A percentile compares a stretch with the other conserved stretches of the same genome.
Evolutionary conservation across 1,140 invertebrate species (phyloP).

Genomic region (Scaptomyza hsui): DNA sequence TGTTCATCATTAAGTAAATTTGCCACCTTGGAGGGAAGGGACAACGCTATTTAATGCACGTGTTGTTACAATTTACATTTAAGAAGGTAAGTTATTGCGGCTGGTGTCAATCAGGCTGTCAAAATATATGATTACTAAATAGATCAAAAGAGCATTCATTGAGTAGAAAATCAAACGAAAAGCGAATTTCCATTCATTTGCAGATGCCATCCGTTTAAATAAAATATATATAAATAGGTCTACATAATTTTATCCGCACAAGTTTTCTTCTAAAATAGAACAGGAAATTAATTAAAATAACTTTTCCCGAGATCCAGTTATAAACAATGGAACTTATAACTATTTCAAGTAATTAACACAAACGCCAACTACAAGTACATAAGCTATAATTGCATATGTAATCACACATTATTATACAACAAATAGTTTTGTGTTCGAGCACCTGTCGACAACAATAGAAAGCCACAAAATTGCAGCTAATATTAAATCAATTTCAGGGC

Average conservation of each 20-base stretch:
- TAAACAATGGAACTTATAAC: no score
- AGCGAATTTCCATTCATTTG: not conserved
- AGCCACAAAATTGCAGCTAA: constrained; percentile 1
- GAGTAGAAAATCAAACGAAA: not conserved
- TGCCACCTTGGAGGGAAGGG: no score
- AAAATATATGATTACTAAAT: constrained; percentile 3
- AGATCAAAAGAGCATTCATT: constrained; percentile 11
- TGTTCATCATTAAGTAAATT: not conserved
- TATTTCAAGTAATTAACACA: no score
- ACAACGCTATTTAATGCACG: not conserved
- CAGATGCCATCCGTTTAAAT: no score
- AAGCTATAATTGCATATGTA: no score
- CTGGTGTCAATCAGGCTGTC: constrained; percentile 7
- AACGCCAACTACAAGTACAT: no score
- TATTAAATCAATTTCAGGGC: not conserved
- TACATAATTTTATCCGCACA: no score
- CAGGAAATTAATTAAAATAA: no score
- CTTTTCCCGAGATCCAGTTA: no score
- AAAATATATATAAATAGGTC: no score
- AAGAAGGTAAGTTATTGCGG: not conserved
- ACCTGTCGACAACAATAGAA: constrained; percentile 2
- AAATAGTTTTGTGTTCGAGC: not conserved
- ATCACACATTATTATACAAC: not conserved
- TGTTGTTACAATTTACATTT: constrained; percentile 13
- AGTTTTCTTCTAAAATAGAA: not conserved